These are phyloP conservation scores for Hydrotaea cyrtoneurina DNA, from an alignment of 2,888 invertebrate species.

Conservation along the genomic window DNA sequence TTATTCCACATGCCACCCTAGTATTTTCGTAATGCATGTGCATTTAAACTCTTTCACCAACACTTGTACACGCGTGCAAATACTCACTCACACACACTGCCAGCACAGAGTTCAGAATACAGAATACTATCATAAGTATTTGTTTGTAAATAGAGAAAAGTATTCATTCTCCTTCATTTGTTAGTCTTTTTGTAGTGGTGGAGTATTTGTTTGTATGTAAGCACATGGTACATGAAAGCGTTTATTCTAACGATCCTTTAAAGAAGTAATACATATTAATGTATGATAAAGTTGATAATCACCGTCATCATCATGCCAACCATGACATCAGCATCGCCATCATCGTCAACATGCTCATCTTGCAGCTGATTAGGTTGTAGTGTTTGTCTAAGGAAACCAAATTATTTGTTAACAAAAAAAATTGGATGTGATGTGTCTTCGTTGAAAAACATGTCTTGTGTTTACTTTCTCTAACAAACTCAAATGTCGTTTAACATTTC, in stretches of 20 bases:
- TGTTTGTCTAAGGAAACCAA: too few species aligned
- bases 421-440: too few species aligned
- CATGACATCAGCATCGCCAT: slow-evolving; percentile 8
- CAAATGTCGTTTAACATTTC: too few species aligned
- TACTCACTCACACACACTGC: too few species aligned
- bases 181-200: background rate
- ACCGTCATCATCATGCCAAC: slow-evolving; percentile 3
- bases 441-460: too few species aligned
- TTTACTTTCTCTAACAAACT: too few species aligned
- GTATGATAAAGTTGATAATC: slow-evolving; percentile 31
- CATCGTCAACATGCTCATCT: background rate
- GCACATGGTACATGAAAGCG: slow-evolving; percentile 11
- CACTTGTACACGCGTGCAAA: background rate
- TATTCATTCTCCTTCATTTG: background rate
- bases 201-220: background rate
- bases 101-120: background rate
- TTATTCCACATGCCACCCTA: too few species aligned
- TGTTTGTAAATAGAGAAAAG: background rate
- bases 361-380: too few species aligned
- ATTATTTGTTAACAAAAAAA: too few species aligned
- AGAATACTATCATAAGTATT: background rate
- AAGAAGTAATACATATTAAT: slow-evolving; percentile 36
- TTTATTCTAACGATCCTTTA: slow-evolving; percentile 49
- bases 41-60: too few species aligned
- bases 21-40: too few species aligned